Evolutionary conservation across 2,113 vertebrate genomes (phyloP).

Genomic region (Brachyhypopomus occidentalis): DNA sequence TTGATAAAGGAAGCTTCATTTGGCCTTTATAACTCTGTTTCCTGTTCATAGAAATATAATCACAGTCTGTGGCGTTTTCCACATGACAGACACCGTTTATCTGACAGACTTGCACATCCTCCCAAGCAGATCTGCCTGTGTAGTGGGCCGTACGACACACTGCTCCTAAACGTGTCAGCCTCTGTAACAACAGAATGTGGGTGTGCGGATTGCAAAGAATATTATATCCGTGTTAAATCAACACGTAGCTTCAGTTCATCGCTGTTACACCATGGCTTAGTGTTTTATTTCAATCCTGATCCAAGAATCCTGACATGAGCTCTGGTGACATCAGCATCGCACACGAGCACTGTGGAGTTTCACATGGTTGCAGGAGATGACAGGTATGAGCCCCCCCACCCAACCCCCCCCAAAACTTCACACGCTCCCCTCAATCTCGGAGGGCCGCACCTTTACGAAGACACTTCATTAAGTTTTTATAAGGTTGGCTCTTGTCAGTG

Average conservation of each 20-base stretch:
- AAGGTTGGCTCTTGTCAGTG: constrained; percentile 40
- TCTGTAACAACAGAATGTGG: neutral
- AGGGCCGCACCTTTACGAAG: constrained; percentile 36
- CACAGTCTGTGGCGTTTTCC: neutral
- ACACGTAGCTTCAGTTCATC: no score
- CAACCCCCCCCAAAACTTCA: constrained; percentile 31
- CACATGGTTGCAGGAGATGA: constrained; percentile 33
- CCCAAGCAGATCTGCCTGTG: no score
- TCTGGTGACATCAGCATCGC: neutral
- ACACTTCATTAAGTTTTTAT: constrained; percentile 51
- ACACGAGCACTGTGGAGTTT: constrained; percentile 1
- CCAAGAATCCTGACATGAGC: neutral
- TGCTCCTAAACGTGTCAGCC: neutral
- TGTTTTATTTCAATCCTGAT: neutral
- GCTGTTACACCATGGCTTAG: neutral
- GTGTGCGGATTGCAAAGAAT: neutral
- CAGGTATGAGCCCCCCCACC: constrained; percentile 41
- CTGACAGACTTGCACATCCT: neutral
- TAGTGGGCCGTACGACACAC: neutral
- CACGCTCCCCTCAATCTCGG: constrained; percentile 26
- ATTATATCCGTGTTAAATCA: neutral
- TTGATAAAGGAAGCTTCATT: neutral
- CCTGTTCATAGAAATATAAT: neutral
- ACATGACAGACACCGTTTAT: constrained; percentile 2
- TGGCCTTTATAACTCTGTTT: constrained; percentile 5